Percentiles rank a stretch among this genome's conserved stretches.
These are phyloP conservation scores for Folsomia candida DNA, from an alignment of 2,888 invertebrate genomes.

Conservation along the genomic window DNA sequence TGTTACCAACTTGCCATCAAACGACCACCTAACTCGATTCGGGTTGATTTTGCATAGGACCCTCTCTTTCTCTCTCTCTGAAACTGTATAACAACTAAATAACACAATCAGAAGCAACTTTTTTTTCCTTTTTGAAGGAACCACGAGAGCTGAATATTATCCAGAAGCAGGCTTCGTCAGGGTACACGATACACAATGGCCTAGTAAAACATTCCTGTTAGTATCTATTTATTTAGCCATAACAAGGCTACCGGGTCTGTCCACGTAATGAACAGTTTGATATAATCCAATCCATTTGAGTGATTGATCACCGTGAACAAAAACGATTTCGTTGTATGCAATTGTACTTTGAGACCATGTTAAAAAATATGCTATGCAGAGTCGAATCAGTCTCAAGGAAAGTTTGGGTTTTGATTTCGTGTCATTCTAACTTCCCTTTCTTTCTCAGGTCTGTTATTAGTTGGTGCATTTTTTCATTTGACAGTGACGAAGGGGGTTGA, in stretches of 20 bases:
- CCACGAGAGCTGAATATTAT: no score
- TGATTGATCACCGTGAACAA: constrained; percentile 37
- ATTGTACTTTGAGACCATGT: neutral
- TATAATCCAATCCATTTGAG: neutral
- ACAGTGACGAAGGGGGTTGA: constrained; percentile 18
- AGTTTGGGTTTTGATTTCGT: neutral
- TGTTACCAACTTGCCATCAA: constrained; percentile 14
- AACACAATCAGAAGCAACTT: no score
- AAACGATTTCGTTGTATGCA: neutral
- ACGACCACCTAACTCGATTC: constrained; percentile 30
- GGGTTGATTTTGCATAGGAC: neutral
- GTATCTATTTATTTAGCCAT: neutral
- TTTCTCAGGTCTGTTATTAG: neutral
- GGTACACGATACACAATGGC: neutral
- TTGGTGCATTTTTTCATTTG: constrained; percentile 1
- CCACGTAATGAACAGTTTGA: neutral
- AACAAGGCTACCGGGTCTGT: neutral
- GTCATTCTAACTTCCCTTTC: neutral
- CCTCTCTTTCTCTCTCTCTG: neutral
- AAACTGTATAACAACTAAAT: no score
- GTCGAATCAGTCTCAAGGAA: no score
- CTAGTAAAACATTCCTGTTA: neutral
- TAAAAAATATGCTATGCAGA: neutral
- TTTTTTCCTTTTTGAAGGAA: no score
- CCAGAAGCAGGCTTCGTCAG: no score